Evolutionary conservation across 2,113 vertebrate genomes (phyloP), one percentile per base, ranked within the genome.

Genomic region (Acanthisitta chloris): DNA sequence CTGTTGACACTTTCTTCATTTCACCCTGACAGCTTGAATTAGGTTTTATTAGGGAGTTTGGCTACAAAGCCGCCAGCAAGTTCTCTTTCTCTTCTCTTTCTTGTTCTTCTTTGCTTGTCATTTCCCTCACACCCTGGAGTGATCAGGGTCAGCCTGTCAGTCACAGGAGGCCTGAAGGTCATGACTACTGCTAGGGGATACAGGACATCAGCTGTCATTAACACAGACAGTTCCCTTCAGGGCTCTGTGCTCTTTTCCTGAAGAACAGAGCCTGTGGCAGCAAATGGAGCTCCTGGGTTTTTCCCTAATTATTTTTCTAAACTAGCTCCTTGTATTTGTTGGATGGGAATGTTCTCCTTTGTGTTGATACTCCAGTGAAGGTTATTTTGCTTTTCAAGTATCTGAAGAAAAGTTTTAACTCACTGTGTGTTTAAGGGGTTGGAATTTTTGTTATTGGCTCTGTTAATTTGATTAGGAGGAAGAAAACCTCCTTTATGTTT

Each of bases 11-110:
- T 96, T 94, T 78, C 92, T 95, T 87, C 94, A 61, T 97, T 97
- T 98, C 76, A 88, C 57, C 57, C 80, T 97, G 94, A 97, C 95
- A 97, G 93, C 92, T 96, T 94, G 94, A 96, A 97, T 97, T 83
- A 95, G 92, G 92, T 96, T 95, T 96, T 92, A 95, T 96, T 86
- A 90, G 94, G 92, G 34, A 81, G 93, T 94, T 77, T 33, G 91
- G 88, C 90, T 86, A 80, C 93, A 89, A 90, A 96, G 95, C 94
- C 91, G 6, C 65, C 95, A 90, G 92, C 82, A 2, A 77, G 78
- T 91, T 97, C 74, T 90, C 92, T 92, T 91, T 86, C 69, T 80
- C 77, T 76, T 88, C 42, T 80, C 81, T 82, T 45, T 46, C 84
- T 65, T 74, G 91, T 82, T 61, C 16, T 38, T 33, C 65, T 80